phyloP scores from a whole-genome alignment of 2,797 vertebrate species.

The Hirundo rustica region DNA sequence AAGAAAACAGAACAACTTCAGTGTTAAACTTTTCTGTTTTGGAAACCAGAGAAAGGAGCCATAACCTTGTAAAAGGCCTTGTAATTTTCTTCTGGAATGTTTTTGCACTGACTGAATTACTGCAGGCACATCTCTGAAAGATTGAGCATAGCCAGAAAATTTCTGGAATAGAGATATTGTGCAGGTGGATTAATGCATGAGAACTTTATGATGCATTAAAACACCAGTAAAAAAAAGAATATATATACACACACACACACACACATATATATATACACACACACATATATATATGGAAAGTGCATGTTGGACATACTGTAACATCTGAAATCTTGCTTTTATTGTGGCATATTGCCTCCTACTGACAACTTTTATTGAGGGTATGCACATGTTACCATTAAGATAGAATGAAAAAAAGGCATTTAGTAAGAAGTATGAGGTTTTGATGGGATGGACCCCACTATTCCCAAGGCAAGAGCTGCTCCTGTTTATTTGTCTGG shows the following conservation, averaged over 20 bases:
- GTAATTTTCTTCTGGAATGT: not conserved
- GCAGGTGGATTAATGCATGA: not conserved
- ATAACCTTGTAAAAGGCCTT: not conserved
- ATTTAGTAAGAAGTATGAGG: not conserved
- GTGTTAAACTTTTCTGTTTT: not conserved
- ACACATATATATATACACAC: no score
- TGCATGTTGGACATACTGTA: not conserved
- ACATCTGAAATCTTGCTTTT: not conserved
- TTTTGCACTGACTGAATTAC: not conserved
- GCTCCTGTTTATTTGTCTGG: not conserved
- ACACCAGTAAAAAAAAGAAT: not conserved
- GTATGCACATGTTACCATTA: not conserved
- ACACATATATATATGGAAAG: not conserved
- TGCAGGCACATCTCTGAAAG: not conserved
- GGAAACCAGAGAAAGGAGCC: not conserved
- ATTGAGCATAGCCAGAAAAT: not conserved
- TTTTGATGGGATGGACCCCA: not conserved
- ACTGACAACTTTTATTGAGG: not conserved
- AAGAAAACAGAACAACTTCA: not conserved
- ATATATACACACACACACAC: no score
- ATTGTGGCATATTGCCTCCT: not conserved
- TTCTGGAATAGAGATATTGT: not conserved
- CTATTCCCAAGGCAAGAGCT: not conserved
- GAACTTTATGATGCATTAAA: not conserved
- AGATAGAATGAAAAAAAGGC: not conserved